Percentiles rank a stretch among this genome's conserved stretches.
Evolutionary conservation across 2,888 invertebrate species (phyloP).

Genomic region (Salpingus planirostris): DNA sequence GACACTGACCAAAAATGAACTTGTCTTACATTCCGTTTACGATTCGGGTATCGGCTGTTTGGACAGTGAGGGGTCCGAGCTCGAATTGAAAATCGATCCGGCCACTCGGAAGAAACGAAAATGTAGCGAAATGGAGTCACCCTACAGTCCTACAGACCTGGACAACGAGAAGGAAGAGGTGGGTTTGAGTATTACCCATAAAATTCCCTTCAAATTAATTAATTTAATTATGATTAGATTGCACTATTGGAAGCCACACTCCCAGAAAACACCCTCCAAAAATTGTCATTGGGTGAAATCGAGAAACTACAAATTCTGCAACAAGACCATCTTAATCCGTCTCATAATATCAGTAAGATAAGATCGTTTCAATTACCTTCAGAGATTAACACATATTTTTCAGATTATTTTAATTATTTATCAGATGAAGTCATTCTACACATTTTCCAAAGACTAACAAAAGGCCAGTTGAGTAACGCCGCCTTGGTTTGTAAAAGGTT

Average conservation of each 20-base stretch:
- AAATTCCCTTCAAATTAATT: not conserved
- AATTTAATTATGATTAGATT: slow-evolving; percentile 5
- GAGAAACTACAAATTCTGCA: slow-evolving; percentile 11
- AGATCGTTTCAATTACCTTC: too few relatives aligned
- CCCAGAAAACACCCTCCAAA: slow-evolving; percentile 31
- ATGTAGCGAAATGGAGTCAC: too few relatives aligned
- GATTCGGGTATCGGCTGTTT: slow-evolving; percentile 56
- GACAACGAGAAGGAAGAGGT: not conserved
- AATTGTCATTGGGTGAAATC: slow-evolving; percentile 29
- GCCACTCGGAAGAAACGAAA: too few relatives aligned
- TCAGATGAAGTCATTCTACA: slow-evolving; percentile 82
- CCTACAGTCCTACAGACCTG: too few relatives aligned
- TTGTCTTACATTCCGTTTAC: slow-evolving; percentile 44
- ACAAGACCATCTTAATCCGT: too few relatives aligned
- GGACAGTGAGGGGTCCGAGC: slow-evolving; percentile 34
- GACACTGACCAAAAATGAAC: slow-evolving; percentile 33
- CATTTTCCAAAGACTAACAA: slow-evolving; percentile 77
- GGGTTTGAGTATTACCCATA: not conserved
- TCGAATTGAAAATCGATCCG: slow-evolving; percentile 23
- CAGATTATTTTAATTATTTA: slow-evolving; percentile 61
- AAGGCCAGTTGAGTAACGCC: slow-evolving; percentile 60
- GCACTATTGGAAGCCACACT: slow-evolving; percentile 32
- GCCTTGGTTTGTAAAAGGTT: slow-evolving; percentile 72
- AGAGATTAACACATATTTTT: slow-evolving; percentile 28
- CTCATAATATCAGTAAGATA: too few relatives aligned